These are phyloP conservation scores for Eidolon dupreanum DNA, from an alignment of 2,797 vertebrate species.

Conservation along the genomic window DNA sequence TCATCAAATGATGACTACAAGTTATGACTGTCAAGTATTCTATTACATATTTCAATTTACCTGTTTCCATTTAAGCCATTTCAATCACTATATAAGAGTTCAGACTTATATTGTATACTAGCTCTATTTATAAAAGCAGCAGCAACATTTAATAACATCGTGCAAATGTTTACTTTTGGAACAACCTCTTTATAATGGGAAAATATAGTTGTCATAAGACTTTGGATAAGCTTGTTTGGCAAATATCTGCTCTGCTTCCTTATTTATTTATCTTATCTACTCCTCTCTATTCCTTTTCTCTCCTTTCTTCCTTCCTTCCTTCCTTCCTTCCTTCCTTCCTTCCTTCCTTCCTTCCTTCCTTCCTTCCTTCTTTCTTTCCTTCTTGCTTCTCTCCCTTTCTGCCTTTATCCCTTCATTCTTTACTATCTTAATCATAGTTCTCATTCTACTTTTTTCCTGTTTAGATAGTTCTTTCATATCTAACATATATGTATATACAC, in stretches of 20 bases:
- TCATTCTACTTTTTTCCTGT: not conserved
- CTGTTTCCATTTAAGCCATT: not conserved
- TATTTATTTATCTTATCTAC: not conserved
- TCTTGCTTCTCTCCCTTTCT: not conserved
- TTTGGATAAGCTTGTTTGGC: not conserved
- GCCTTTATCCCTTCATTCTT: not conserved
- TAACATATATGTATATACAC: too few relatives aligned
- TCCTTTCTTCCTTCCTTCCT: not conserved
- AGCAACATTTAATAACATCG: not conserved
- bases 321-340: too few relatives aligned
- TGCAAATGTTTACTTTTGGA: not conserved
- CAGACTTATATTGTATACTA: not conserved
- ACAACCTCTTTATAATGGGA: slow-evolving; percentile 26
- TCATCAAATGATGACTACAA: not conserved
- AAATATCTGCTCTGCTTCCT: not conserved
- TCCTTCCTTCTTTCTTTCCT: not conserved
- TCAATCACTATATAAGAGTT: not conserved
- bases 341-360: not conserved
- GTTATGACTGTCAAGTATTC: not conserved
- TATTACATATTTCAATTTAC: not conserved
- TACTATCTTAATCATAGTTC: not conserved
- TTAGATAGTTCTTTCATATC: not conserved
- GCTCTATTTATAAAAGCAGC: slow-evolving; percentile 33
- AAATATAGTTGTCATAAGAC: slow-evolving; percentile 37
- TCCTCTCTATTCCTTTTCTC: not conserved